Evolutionary conservation across 1,140 invertebrate genomes (phyloP).

Genomic region (Drosophila prosaltans): DNA sequence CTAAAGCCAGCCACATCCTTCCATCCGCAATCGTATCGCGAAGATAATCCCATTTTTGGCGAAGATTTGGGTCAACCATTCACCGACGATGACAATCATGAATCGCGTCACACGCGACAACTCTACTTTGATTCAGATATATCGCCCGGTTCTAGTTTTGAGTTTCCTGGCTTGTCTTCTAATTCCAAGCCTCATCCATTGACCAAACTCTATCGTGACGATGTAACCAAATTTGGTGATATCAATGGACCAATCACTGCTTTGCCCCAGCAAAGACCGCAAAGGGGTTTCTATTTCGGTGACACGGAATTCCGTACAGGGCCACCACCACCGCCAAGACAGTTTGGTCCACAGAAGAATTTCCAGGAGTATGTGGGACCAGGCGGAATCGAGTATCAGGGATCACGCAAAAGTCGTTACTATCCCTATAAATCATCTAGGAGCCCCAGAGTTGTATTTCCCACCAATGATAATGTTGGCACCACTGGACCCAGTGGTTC

Average conservation of each 20-base stretch:
- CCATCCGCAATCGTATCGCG: constrained; percentile 78
- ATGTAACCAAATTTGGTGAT: constrained; percentile 82
- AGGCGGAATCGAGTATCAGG: constrained; percentile 52
- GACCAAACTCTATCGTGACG: constrained; percentile 75
- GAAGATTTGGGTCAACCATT: constrained; percentile 69
- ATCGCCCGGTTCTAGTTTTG: constrained; percentile 60
- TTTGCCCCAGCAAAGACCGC: constrained; percentile 66
- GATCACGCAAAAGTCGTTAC: constrained; percentile 74
- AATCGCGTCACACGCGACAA: constrained; percentile 70
- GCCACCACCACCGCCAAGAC: constrained; percentile 55
- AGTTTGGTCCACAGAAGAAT: constrained; percentile 74
- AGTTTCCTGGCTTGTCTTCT: constrained; percentile 72
- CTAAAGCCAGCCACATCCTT: constrained; percentile 72
- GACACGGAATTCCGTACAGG: constrained; percentile 74
- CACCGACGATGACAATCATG: constrained; percentile 54
- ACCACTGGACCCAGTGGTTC: constrained; percentile 75
- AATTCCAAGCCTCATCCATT: constrained; percentile 76
- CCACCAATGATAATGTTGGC: constrained; percentile 84
- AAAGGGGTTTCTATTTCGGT: constrained; percentile 71
- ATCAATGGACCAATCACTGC: constrained; percentile 82
- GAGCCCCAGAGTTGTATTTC: constrained; percentile 85
- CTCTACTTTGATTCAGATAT: constrained; percentile 68
- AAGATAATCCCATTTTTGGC: constrained; percentile 77
- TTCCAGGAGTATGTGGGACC: constrained; percentile 75
- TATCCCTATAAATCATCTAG: constrained; percentile 83